Evolutionary conservation across 2,888 invertebrate genomes (phyloP), one percentile per base, ranked within the genome.

Genomic region (Ophion slaviceki): DNA sequence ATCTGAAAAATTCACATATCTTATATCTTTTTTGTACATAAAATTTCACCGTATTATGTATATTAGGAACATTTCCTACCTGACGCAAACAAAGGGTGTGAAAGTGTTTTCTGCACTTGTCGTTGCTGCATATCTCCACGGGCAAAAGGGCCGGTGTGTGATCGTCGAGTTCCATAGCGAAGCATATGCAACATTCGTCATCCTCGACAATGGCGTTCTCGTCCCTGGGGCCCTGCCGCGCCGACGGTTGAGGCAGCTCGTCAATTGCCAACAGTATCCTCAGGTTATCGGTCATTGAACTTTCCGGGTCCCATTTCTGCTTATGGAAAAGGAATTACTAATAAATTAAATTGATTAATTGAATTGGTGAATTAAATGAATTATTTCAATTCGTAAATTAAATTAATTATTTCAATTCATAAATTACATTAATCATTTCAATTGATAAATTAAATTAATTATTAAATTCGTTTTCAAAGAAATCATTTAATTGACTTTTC

Each of bases 141-240:
- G 93, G 92, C 62, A 90, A 81, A 68, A 87, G 77, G 47, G 88
- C 87, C 11, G 80, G 80, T 20, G 57, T 47, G 8, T 40, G 36
- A 67, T 85, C 83, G 0, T 92, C 92, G n/a, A 89, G 86, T 82
- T 92, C 90, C 70, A 90, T 76, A 8, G 89, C 90, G 61, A 91
- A 93, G 84, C 94, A 94, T 87, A 94, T 94, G 76, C 92, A 92
- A 77, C 94, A 94, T 78, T 93, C 93, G 40, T 92, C 90, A 57
- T 92, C 92, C 10, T 86, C 75, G 59, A 93, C 88, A 47, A 91
- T 88, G 6, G 87, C 91, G 68, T 86, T 82, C 17, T 88, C 47
- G 20, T 88, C 77, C 11, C 85, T 20, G 2, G 66, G 6, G 45
- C 86, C 71, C 3, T 85, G 62, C 4, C 53, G 40, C 17, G 82